phyloP scores from a whole-genome alignment of 1,140 invertebrate genomes.

The Drosophila sturtevanti region DNA sequence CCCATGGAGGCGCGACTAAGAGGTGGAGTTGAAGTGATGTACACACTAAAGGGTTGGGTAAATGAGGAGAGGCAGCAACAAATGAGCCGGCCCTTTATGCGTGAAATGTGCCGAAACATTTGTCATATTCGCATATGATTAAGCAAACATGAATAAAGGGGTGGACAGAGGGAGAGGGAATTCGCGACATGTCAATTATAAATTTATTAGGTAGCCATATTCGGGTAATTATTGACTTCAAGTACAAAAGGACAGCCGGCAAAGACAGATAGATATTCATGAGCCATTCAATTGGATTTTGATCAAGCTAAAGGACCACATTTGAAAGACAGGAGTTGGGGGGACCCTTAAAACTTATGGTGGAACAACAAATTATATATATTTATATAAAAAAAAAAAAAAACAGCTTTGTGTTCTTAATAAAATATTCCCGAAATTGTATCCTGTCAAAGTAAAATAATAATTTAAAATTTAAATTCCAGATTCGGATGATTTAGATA shows the following conservation, averaged over 20 bases:
- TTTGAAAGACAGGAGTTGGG: no score
- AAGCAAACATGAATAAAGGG: background rate
- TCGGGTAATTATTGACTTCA: background rate
- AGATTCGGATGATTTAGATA: no score
- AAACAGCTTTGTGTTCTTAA: no score
- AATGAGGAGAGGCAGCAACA: slow-evolving; percentile 1
- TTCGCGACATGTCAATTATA: slow-evolving; percentile 9
- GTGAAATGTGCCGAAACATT: slow-evolving; percentile 68
- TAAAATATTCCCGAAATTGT: no score
- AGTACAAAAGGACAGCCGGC: background rate
- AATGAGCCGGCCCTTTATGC: slow-evolving; percentile 62
- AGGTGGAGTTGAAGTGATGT: slow-evolving; percentile 25
- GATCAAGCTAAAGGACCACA: background rate
- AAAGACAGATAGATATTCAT: background rate
- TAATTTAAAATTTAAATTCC: no score
- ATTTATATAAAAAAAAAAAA: no score
- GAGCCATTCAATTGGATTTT: background rate
- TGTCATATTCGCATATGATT: slow-evolving; percentile 46
- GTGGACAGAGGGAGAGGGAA: background rate
- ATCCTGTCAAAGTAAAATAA: no score
- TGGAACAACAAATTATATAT: no score
- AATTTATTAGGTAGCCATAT: slow-evolving; percentile 7
- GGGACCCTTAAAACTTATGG: no score
- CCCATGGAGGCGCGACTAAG: slow-evolving; percentile 9
- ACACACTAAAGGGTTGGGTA: slow-evolving; percentile 20